Percentiles rank a stretch among this genome's conserved stretches.
phyloP scores from a whole-genome alignment of 2,113 vertebrate genomes.

The Mormoops blainvillei region DNA sequence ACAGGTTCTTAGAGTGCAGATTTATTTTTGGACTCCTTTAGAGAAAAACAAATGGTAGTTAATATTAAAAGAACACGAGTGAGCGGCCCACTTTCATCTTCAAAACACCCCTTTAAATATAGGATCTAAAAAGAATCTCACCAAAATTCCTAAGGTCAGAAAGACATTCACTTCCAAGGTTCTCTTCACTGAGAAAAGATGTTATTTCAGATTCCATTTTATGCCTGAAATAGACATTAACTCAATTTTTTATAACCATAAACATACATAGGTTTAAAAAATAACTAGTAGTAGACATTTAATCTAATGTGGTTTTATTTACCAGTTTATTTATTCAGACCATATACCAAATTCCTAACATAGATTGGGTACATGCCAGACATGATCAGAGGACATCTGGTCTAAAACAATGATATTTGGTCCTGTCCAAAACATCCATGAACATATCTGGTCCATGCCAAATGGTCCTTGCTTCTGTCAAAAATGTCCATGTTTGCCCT shows the following conservation, averaged over 20 bases:
- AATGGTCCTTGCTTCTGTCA: background rate
- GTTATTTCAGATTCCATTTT: conserved; percentile 85
- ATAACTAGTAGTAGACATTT: background rate
- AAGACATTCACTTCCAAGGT: conserved; percentile 72
- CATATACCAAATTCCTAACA: background rate
- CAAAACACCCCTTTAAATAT: background rate
- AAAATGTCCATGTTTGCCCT: background rate
- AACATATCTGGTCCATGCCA: background rate
- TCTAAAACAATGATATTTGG: background rate
- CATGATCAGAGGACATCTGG: background rate
- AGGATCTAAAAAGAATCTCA: conserved; percentile 68
- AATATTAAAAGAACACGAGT: background rate
- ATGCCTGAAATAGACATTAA: conserved; percentile 80
- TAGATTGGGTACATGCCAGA: background rate
- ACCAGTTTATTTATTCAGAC: background rate
- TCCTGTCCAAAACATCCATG: background rate
- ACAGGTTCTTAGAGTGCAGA: background rate
- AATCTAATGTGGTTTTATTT: background rate
- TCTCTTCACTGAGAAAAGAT: conserved; percentile 80
- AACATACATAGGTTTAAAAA: background rate
- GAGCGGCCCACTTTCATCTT: background rate
- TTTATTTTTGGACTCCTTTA: background rate
- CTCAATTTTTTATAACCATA: background rate
- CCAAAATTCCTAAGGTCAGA: conserved; percentile 76
- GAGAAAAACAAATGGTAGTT: background rate